These are phyloP conservation scores for Ooceraea biroi DNA, from an alignment of 1,140 invertebrate genomes.

Conservation along the genomic window DNA sequence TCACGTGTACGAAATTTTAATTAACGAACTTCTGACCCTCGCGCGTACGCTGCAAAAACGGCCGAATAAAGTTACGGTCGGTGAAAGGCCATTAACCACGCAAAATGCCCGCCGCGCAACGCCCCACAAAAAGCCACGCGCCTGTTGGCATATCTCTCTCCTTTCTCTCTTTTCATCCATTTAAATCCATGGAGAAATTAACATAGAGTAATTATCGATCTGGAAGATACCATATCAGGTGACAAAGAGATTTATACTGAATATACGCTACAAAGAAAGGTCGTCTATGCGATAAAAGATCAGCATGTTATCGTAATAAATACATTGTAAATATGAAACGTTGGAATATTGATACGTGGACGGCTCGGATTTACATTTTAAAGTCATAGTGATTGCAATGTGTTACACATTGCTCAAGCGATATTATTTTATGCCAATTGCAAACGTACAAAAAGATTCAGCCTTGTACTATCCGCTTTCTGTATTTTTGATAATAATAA, in stretches of 20 bases:
- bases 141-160: neutral
- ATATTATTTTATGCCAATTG: neutral
- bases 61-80: conserved; percentile 75
- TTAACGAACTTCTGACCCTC: conserved; percentile 71
- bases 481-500: neutral
- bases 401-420: conserved; percentile 2
- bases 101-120: conserved; percentile 69
- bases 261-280: neutral
- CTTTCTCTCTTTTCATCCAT: neutral
- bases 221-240: conserved; percentile 48
- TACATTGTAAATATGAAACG: neutral
- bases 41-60: conserved; percentile 66
- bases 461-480: too few species aligned
- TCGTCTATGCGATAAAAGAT: conserved; percentile 24
- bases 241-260: neutral
- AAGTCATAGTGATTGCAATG: neutral
- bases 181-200: conserved; percentile 66
- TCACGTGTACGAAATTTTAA: conserved; percentile 77
- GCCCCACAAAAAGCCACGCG: conserved; percentile 67
- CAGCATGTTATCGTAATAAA: conserved; percentile 35
- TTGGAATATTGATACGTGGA: neutral
- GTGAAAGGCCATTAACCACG: conserved; percentile 76
- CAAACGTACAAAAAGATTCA: neutral
- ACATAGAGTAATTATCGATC: conserved; percentile 73
- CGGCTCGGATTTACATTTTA: conserved; percentile 16